Evolutionary conservation across 2,113 vertebrate genomes (phyloP).

Genomic region (Microcebus lehilahytsara): DNA sequence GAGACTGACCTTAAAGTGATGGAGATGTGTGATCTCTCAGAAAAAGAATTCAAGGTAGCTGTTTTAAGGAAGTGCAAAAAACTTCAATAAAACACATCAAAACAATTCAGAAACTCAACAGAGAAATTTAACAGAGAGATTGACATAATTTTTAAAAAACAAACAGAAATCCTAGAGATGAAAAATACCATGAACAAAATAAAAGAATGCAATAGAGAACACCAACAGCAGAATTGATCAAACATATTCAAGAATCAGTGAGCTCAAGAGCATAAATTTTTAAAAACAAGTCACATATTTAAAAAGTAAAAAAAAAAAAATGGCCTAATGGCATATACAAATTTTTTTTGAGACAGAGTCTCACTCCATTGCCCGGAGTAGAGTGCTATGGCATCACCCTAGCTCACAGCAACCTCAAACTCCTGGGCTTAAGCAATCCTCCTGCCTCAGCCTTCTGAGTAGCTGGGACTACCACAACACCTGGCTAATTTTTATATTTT

Average conservation of each 20-base stretch:
- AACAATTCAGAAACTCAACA: not conserved
- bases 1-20: not conserved
- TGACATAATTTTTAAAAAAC: not conserved
- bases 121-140: not conserved
- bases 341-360: no score
- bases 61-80: not conserved
- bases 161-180: not conserved
- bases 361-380: no score
- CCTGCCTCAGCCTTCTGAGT: no score
- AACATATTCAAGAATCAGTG: not conserved
- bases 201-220: not conserved
- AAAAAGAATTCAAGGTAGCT: not conserved
- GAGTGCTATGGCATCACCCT: no score
- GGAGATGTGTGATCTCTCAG: not conserved
- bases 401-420: no score
- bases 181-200: not conserved
- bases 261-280: not conserved
- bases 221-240: not conserved
- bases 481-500: no score
- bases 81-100: not conserved
- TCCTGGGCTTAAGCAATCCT: no score
- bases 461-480: no score
- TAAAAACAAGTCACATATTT: not conserved
- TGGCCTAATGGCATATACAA: not conserved
- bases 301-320: not conserved